phyloP scores from a whole-genome alignment of 2,888 invertebrate genomes.

The Volucella inflata region DNA sequence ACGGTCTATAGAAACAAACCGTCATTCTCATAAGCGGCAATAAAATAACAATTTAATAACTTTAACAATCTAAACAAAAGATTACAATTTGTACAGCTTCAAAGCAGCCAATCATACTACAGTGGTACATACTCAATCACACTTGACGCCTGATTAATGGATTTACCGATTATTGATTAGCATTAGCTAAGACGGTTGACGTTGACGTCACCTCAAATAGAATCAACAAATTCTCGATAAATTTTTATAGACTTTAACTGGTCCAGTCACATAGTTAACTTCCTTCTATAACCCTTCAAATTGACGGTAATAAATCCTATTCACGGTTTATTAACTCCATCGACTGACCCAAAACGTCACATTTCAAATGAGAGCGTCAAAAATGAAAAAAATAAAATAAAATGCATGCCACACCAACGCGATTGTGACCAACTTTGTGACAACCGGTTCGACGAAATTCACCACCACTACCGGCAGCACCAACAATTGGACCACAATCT shows the following conservation, averaged over 20 bases:
- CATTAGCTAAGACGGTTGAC: slow-evolving; percentile 12
- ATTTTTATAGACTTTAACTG: too few relatives aligned
- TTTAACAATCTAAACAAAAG: slow-evolving; percentile 26
- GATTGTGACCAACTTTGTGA: neutral
- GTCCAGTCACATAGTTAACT: neutral
- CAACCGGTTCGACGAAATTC: slow-evolving; percentile 39
- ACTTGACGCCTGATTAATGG: slow-evolving; percentile 23
- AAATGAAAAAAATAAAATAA: neutral
- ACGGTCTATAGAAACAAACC: neutral
- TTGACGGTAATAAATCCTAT: slow-evolving; percentile 30
- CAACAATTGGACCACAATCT: slow-evolving; percentile 38
- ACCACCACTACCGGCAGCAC: slow-evolving; percentile 15
- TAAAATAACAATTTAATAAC: neutral
- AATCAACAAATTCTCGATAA: slow-evolving; percentile 19
- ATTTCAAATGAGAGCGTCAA: slow-evolving; percentile 58
- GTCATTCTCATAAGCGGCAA: neutral
- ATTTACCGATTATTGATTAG: slow-evolving; percentile 25
- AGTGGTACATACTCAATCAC: slow-evolving; percentile 34
- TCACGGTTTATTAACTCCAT: slow-evolving; percentile 13
- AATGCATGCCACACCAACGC: slow-evolving; percentile 49
- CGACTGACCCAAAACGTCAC: slow-evolving; percentile 11
- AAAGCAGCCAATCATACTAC: slow-evolving; percentile 3
- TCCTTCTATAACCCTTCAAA: slow-evolving; percentile 32
- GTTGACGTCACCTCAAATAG: slow-evolving; percentile 20
- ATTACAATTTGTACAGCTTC: slow-evolving; percentile 16